Percentiles rank a stretch among this genome's conserved stretches.
phyloP scores from a whole-genome alignment of 2,113 vertebrate species.

The Rhinoptilus africanus region DNA sequence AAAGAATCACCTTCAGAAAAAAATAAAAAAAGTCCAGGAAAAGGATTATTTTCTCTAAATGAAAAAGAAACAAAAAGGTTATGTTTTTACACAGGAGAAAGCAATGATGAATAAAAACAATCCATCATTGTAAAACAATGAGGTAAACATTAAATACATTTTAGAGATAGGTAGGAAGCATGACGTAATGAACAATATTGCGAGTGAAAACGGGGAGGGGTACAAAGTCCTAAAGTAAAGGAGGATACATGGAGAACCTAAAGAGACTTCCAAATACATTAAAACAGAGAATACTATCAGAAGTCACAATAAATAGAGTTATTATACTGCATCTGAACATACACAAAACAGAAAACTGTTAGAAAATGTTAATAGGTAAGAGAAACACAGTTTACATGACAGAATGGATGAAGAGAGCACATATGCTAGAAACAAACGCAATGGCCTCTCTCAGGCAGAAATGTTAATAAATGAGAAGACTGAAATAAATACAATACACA shows the following conservation, averaged over 20 bases:
- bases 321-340: neutral
- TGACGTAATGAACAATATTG: neutral
- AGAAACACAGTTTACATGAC: neutral
- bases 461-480: neutral
- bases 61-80: neutral
- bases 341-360: neutral
- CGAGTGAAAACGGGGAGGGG: fast-evolving
- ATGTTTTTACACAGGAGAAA: neutral
- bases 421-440: neutral
- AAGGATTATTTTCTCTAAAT: neutral
- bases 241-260: neutral
- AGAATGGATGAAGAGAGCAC: neutral
- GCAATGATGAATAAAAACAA: neutral
- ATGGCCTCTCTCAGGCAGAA: neutral
- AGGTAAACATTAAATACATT: neutral
- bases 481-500: neutral
- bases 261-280: neutral
- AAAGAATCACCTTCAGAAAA: neutral
- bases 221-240: neutral
- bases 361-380: neutral
- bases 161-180: neutral
- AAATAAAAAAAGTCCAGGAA: neutral
- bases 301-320: neutral
- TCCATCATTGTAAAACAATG: neutral
- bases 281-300: neutral